Percentiles rank a stretch among this genome's conserved stretches.
These are phyloP conservation scores for Dromius quadrimaculatus DNA, from an alignment of 2,888 invertebrate genomes.

Conservation along the genomic window DNA sequence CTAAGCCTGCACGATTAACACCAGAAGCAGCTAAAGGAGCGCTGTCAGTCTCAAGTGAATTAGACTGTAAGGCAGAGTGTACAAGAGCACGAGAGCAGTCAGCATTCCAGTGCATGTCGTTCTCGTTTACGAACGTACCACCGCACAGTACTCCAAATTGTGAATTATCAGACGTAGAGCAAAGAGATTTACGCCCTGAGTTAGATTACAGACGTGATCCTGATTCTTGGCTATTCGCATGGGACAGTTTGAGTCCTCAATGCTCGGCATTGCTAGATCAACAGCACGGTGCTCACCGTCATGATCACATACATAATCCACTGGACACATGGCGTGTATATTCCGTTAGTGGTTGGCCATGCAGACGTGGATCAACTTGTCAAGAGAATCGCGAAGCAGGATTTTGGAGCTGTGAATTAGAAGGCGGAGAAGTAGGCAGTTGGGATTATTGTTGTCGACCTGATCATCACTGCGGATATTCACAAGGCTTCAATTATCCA, in stretches of 20 bases:
- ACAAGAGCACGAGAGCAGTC: conserved; percentile 69
- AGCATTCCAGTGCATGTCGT: conserved; percentile 80
- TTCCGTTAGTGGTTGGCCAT: conserved; percentile 86
- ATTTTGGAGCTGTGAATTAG: conserved; percentile 88
- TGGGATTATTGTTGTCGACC: conserved; percentile 92
- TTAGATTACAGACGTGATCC: conserved; percentile 79
- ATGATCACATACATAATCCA: conserved; percentile 55
- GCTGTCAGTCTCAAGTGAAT: conserved; percentile 74
- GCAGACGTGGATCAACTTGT: conserved; percentile 75
- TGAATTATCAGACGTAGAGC: conserved; percentile 81
- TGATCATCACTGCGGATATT: conserved; percentile 85
- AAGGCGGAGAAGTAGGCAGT: conserved; percentile 75
- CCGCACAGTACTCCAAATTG: conserved; percentile 72
- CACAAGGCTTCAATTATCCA: conserved; percentile 83
- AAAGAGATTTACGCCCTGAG: conserved; percentile 79
- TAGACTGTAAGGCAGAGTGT: conserved; percentile 80
- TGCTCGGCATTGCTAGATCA: conserved; percentile 65
- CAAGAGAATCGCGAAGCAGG: conserved; percentile 81
- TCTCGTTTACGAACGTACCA: conserved; percentile 75
- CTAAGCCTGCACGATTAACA: conserved; percentile 79
- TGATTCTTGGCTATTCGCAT: conserved; percentile 81
- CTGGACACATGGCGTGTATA: conserved; percentile 76
- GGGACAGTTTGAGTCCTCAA: conserved; percentile 81
- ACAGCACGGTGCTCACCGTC: conserved; percentile 59
- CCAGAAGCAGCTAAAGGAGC: conserved; percentile 76